Conservation (phyloP, 2,888 invertebrate species). For the Cryptosula pallasiana region DNA sequence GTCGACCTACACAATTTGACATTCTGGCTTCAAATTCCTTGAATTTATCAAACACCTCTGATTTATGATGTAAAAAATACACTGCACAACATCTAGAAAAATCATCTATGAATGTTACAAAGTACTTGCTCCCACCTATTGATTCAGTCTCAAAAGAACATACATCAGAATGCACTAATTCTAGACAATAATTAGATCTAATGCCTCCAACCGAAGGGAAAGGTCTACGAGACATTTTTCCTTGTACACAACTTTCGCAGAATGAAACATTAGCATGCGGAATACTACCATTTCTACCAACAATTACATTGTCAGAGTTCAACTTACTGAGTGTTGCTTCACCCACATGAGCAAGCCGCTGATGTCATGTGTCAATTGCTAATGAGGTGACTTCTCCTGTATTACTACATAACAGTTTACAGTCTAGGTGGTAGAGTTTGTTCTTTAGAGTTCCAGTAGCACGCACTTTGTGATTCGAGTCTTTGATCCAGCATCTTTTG, state of each 20-base stretch:
- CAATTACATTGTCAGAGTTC: not conserved
- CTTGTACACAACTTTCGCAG: not conserved
- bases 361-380: not conserved
- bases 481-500: not conserved
- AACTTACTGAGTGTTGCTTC: not conserved
- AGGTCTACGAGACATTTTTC: not conserved
- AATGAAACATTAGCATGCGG: not conserved
- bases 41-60: not conserved
- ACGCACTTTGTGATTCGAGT: not conserved
- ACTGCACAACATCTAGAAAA: not conserved
- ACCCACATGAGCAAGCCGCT: not conserved
- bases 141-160: not conserved
- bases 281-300: not conserved
- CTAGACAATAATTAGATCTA: not conserved
- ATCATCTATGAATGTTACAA: constrained; percentile 9
- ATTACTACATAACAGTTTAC: not conserved
- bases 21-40: not conserved
- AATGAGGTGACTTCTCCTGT: not conserved
- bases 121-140: not conserved
- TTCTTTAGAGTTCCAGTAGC: not conserved
- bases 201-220: not conserved
- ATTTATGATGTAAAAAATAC: constrained; percentile 1
- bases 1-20: not conserved
- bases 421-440: constrained; percentile 1
- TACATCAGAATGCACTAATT: constrained; percentile 4